phyloP scores from a whole-genome alignment of 2,888 invertebrate species.

The Cephus runcator region DNA sequence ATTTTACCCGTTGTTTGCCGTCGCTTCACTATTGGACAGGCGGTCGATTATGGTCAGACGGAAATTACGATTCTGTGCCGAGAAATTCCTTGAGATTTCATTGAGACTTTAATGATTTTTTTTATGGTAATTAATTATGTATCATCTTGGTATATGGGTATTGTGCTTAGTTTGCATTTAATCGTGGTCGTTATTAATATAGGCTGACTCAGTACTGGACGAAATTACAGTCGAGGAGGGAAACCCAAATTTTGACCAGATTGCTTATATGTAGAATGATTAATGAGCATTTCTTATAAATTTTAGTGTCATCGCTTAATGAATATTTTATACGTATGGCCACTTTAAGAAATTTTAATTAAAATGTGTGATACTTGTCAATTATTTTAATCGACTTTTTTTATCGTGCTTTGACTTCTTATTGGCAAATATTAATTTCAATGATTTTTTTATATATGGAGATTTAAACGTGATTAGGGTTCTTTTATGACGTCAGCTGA shows the following conservation, averaged over 20 bases:
- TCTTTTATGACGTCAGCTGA: too few species aligned
- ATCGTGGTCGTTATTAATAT: neutral
- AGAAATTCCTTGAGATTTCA: neutral
- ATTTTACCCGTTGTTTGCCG: neutral
- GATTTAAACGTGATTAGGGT: too few species aligned
- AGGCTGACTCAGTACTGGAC: neutral
- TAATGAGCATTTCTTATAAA: too few species aligned
- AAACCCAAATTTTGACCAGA: neutral
- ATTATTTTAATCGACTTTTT: too few species aligned
- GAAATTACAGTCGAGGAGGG: neutral
- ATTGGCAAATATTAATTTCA: too few species aligned
- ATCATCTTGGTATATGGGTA: neutral
- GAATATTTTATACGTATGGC: too few species aligned
- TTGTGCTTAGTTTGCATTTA: neutral
- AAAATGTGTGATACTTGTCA: too few species aligned
- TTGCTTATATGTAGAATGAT: too few species aligned
- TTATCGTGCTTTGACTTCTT: too few species aligned
- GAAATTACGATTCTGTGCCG: neutral
- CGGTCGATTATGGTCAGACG: neutral
- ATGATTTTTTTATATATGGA: too few species aligned
- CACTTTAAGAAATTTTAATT: too few species aligned
- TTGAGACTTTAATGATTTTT: constrained; percentile 2
- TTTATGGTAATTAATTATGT: neutral
- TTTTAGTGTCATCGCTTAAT: too few species aligned
- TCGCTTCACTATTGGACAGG: neutral